These are phyloP conservation scores for Drosophila athabasca DNA, from an alignment of 1,140 invertebrate species.

Conservation along the genomic window DNA sequence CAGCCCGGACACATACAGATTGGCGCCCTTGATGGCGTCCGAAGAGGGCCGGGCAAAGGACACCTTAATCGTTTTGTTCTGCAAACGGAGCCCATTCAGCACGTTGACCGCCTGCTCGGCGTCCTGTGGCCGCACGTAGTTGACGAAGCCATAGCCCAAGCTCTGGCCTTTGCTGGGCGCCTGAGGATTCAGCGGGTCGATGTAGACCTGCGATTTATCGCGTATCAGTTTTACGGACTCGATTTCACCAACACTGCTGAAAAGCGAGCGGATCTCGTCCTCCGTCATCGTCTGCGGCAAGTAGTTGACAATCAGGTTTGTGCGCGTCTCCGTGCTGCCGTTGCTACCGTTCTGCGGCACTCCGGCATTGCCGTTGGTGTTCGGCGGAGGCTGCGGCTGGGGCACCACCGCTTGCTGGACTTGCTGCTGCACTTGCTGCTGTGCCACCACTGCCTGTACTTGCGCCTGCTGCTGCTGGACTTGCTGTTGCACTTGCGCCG, in stretches of 20 bases:
- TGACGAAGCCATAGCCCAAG: slow-evolving; percentile 95
- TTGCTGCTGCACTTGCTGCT: slow-evolving; percentile 76
- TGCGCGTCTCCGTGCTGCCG: slow-evolving; percentile 83
- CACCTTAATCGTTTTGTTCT: slow-evolving; percentile 96
- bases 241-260: slow-evolving; percentile 93
- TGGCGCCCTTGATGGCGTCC: slow-evolving; percentile 95
- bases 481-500: slow-evolving; percentile 40
- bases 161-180: slow-evolving; percentile 88
- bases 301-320: slow-evolving; percentile 96
- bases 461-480: slow-evolving; percentile 46
- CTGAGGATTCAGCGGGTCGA: slow-evolving; percentile 82
- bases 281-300: slow-evolving; percentile 96
- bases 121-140: slow-evolving; percentile 92
- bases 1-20: slow-evolving; percentile 94
- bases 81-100: slow-evolving; percentile 92
- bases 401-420: slow-evolving; percentile 66
- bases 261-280: slow-evolving; percentile 93
- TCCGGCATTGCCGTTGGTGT: slow-evolving; percentile 67
- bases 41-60: slow-evolving; percentile 94
- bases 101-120: slow-evolving; percentile 94
- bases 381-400: slow-evolving; percentile 75
- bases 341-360: slow-evolving; percentile 75
- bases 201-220: slow-evolving; percentile 91
- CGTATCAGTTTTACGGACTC: slow-evolving; percentile 95
- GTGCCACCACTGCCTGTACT: slow-evolving; percentile 29